These are phyloP conservation scores for Actenoides lindsayi DNA, from an alignment of 2,113 vertebrate species.

Conservation along the genomic window DNA sequence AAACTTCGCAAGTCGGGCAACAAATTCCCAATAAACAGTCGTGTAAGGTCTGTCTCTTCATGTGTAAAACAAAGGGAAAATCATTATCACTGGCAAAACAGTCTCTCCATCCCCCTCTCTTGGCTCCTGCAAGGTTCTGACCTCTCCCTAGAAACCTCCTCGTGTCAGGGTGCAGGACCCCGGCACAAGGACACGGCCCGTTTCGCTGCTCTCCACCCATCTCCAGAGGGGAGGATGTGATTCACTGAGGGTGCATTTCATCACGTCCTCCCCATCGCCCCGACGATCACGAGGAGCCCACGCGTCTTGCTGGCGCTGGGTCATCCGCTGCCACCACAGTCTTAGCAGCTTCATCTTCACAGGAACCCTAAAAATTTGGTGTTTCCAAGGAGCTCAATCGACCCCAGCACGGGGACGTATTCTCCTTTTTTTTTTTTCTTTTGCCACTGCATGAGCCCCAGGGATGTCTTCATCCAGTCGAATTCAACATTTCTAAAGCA, in stretches of 20 bases:
- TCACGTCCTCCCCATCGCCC: background rate
- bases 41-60: background rate
- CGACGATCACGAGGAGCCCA: background rate
- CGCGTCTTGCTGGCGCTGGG: background rate
- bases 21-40: background rate
- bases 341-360: rapidly evolving
- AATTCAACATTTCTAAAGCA: background rate
- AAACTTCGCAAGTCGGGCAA: background rate
- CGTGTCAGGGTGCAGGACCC: rapidly evolving
- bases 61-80: rapidly evolving
- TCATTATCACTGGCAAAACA: background rate
- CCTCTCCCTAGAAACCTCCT: background rate
- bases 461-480: background rate
- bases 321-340: background rate
- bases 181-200: background rate
- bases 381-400: rapidly evolving
- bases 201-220: background rate
- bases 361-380: background rate
- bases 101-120: background rate
- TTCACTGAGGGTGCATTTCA: background rate
- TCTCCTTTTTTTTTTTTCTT: background rate
- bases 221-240: background rate
- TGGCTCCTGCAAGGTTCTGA: no score
- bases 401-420: rapidly evolving
- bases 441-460: background rate